These are phyloP conservation scores for Drosophila rellima DNA, from an alignment of 2,888 invertebrate species.

Conservation along the genomic window DNA sequence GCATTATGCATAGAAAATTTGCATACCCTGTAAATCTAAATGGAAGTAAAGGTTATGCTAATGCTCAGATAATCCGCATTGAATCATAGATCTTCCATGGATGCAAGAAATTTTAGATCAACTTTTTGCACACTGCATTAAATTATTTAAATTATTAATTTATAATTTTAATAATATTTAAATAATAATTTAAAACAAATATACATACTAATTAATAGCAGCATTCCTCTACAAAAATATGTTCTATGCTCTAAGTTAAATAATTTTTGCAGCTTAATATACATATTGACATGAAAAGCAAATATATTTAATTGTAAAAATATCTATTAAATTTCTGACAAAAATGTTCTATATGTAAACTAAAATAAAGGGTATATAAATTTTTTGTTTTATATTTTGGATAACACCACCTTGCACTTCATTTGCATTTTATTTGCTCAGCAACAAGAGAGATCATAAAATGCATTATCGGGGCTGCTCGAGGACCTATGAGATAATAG, in stretches of 20 bases:
- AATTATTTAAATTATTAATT: too few species aligned
- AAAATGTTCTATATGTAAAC: not conserved
- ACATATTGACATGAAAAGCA: not conserved
- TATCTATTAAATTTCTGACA: too few species aligned
- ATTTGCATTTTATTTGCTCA: not conserved
- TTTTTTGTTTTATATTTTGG: not conserved
- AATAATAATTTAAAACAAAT: too few species aligned
- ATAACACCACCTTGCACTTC: not conserved
- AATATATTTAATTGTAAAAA: too few species aligned
- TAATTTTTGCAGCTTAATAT: too few species aligned
- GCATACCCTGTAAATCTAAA: not conserved
- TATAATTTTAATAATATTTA: too few species aligned
- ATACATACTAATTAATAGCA: too few species aligned
- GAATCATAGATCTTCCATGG: too few species aligned
- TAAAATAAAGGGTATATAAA: not conserved
- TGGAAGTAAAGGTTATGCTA: not conserved
- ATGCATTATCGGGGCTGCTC: conserved; percentile 18
- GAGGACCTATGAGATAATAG: conserved; percentile 38
- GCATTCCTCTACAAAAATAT: too few species aligned
- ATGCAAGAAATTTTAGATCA: too few species aligned
- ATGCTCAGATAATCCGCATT: not conserved
- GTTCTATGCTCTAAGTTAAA: too few species aligned
- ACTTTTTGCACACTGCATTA: too few species aligned
- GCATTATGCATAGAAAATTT: conserved; percentile 10
- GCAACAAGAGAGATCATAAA: conserved; percentile 23